phyloP scores from a whole-genome alignment of 2,797 vertebrate genomes.

The Apogon talboti region DNA sequence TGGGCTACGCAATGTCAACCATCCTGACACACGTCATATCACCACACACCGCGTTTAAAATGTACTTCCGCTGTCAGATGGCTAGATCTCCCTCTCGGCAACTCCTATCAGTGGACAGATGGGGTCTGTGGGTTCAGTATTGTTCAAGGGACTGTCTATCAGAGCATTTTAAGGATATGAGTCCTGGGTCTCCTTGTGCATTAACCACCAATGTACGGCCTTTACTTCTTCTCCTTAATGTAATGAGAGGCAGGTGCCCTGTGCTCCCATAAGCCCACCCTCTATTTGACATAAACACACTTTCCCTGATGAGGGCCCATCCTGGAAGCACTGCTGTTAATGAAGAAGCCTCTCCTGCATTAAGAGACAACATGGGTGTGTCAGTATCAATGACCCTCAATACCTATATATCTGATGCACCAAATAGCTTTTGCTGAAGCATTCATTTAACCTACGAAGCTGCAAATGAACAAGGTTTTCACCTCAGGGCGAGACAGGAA shows the following conservation, averaged over 20 bases:
- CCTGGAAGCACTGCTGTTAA: slow-evolving; percentile 74
- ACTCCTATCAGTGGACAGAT: slow-evolving; percentile 35
- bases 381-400: slow-evolving; percentile 39
- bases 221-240: slow-evolving; percentile 71
- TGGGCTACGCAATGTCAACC: slow-evolving; percentile 39
- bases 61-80: slow-evolving; percentile 26
- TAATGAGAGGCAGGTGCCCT: slow-evolving; percentile 75
- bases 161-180: slow-evolving; percentile 58
- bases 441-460: slow-evolving; percentile 42
- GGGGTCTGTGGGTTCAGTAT: slow-evolving; percentile 26
- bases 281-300: slow-evolving; percentile 78
- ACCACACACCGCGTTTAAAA: slow-evolving; percentile 23
- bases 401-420: slow-evolving; percentile 13
- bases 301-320: slow-evolving; percentile 78
- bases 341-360: slow-evolving; percentile 73
- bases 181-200: slow-evolving; percentile 46
- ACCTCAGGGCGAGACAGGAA: slow-evolving; percentile 14
- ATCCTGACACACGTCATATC: slow-evolving; percentile 39
- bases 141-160: slow-evolving; percentile 34
- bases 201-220: slow-evolving; percentile 52
- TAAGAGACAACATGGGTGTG: slow-evolving; percentile 53
- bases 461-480: slow-evolving; percentile 34
- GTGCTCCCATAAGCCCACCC: slow-evolving; percentile 54
- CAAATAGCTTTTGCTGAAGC: slow-evolving; percentile 19
- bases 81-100: slow-evolving; percentile 34